A percentile compares a stretch with the other conserved stretches of the same genome.
phyloP scores from a whole-genome alignment of 2,797 vertebrate species.

The Dendrocincla tyrannina region DNA sequence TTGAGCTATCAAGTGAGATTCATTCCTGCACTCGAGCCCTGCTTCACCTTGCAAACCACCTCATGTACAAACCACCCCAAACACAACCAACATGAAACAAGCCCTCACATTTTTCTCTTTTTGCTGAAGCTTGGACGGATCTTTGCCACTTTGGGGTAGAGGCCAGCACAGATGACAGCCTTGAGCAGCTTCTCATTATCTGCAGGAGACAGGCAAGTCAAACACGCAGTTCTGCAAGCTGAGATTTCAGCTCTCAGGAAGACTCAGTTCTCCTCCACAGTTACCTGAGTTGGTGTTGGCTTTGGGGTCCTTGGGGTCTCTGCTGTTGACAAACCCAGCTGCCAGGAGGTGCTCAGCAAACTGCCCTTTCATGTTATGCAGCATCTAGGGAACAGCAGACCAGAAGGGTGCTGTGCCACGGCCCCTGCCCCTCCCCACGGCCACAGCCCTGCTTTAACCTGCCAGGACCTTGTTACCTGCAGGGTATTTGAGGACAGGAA shows the following conservation, averaged over 20 bases:
- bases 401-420: not conserved
- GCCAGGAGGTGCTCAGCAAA: constrained; percentile 93
- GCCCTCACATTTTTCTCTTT: constrained; percentile 90
- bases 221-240: not conserved
- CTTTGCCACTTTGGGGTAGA: constrained; percentile 98
- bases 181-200: constrained; percentile 98
- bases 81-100: not conserved
- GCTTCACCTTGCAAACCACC: not conserved
- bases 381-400: constrained; percentile 81
- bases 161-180: constrained; percentile 95
- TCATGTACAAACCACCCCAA: not conserved
- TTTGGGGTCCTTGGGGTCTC: constrained; percentile 86
- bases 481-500: constrained; percentile 94
- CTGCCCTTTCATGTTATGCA: constrained; percentile 97
- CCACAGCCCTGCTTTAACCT: accelerated
- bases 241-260: not conserved
- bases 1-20: not conserved
- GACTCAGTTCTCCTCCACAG: not conserved
- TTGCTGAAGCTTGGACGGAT: constrained; percentile 88
- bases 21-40: not conserved
- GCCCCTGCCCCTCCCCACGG: not conserved
- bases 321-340: constrained; percentile 91
- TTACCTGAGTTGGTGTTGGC: constrained; percentile 95
- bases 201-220: constrained; percentile 61
- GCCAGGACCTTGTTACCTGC: constrained; percentile 79